These are phyloP conservation scores for Eucera pruinosa DNA, from an alignment of 2,888 invertebrate genomes.

Conservation along the genomic window DNA sequence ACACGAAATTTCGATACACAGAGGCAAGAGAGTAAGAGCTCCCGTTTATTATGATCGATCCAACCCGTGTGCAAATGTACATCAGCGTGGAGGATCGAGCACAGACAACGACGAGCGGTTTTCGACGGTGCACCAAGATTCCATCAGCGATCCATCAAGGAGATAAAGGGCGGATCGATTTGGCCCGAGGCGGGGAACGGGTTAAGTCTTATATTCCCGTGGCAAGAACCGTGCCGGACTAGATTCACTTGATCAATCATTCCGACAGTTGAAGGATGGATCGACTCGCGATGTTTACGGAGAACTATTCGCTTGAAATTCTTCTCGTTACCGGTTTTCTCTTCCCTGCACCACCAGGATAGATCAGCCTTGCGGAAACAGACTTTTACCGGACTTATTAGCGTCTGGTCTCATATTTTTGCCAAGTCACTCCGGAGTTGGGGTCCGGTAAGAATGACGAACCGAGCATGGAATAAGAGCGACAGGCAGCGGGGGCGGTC, in stretches of 20 bases:
- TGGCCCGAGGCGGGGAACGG: conserved; percentile 65
- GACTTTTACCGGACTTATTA: conserved; percentile 57
- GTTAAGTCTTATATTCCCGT: conserved; percentile 66
- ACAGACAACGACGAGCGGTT: conserved; percentile 60
- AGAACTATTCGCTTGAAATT: conserved; percentile 68
- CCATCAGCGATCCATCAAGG: conserved; percentile 72
- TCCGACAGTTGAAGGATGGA: conserved; percentile 73
- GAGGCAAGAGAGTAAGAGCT: background rate
- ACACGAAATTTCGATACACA: background rate
- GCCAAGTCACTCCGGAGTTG: background rate
- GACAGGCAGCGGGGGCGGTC: conserved; percentile 67
- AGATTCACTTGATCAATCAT: conserved; percentile 74
- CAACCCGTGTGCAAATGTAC: background rate
- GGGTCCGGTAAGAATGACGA: conserved; percentile 30
- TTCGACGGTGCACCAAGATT: conserved; percentile 66
- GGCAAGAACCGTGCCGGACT: conserved; percentile 66
- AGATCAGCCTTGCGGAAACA: conserved; percentile 40
- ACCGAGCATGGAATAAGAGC: conserved; percentile 47
- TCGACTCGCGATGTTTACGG: conserved; percentile 69
- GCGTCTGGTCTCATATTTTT: conserved; percentile 32
- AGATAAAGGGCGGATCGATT: conserved; percentile 74
- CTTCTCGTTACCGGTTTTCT: conserved; percentile 56
- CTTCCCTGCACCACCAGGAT: conserved; percentile 10
- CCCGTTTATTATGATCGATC: conserved; percentile 18
- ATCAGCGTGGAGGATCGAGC: background rate